Evolutionary conservation across 2,888 invertebrate genomes (phyloP), one percentile per base, ranked within the genome.

Genomic region (Rotaria socialis): DNA sequence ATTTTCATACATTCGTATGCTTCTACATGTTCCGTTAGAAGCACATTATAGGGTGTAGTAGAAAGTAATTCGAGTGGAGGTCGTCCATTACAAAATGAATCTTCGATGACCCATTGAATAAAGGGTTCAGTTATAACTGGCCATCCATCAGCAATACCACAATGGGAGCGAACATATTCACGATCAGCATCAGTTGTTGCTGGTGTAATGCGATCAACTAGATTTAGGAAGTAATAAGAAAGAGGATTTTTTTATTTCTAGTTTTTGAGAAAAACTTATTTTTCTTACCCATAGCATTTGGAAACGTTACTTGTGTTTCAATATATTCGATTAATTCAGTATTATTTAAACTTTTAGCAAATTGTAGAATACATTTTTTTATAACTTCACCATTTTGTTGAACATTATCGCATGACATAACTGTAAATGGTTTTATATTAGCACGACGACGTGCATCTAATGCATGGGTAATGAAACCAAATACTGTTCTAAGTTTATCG

Each of bases 401-500:
- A 35, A 86, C 60, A 55, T 86, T 86, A 85, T 86, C 86, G 58
- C 86, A 86, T 19, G 86, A 86, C 52, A 86, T 80, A n/a, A 86
- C 50, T 19, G 86, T 86, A 75, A 86, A 86, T 27, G 86, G 86
- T 56, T 50, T 35, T 35, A 14, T 22, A 56, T 67, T 67, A 4
- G 47, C 47, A 43, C 24, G 41, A 43, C 55, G 50, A 27, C 86
- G 85, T 24, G 50, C 35, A n/a, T 67, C n/a, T 47, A 86, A 58
- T 24, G 58, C 86, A 56, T 50, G 67, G 41, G 85, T 58, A 58
- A 86, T 85, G 85, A 58, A 86, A 43, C 86, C 86, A 58, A 86
- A 85, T 43, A 47, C 56, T 27, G 86, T 84, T 60, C 60, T 85
- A 19, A 85, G 86, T 55, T 80, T 47, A 11, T 43, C 56, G 5